These are phyloP conservation scores for Dinocampus coccinellae DNA, from an alignment of 2,888 invertebrate species.

Conservation along the genomic window DNA sequence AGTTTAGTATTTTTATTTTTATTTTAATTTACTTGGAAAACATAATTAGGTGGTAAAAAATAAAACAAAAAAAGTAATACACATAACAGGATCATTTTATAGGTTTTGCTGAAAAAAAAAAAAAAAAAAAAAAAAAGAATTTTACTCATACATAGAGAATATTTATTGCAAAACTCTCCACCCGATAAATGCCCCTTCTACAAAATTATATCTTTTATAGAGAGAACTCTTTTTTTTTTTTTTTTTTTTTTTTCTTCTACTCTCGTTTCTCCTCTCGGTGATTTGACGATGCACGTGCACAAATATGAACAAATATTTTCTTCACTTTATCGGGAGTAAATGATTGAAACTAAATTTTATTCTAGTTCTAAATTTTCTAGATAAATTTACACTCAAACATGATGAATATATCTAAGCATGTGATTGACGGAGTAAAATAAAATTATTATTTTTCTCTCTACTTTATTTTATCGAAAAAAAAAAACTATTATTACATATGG, in stretches of 20 bases:
- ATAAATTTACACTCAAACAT: background rate
- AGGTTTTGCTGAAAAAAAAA: background rate
- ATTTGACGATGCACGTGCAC: constrained; percentile 38
- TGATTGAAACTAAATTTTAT: background rate
- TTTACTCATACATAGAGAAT: background rate
- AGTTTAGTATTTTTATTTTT: constrained; percentile 41
- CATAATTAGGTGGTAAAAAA: background rate
- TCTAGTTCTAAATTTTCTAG: background rate
- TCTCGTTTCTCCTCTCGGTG: constrained; percentile 40
- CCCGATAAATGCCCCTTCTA: constrained; percentile 38
- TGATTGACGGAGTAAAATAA: background rate
- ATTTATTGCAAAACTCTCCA: constrained; percentile 47
- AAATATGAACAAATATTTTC: background rate
- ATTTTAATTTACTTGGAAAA: constrained; percentile 28
- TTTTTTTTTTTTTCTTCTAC: constrained; percentile 14
- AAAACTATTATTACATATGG: background rate
- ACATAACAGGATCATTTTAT: background rate
- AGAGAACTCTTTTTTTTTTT: too few species aligned
- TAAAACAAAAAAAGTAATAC: constrained; percentile 6
- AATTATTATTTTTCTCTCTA: background rate
- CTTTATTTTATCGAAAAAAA: background rate
- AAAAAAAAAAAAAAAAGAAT: background rate
- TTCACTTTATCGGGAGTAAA: background rate
- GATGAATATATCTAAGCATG: background rate
- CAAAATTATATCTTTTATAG: too few species aligned